phyloP scores from a whole-genome alignment of 1,140 invertebrate species.

The Eubasilissa regina region DNA sequence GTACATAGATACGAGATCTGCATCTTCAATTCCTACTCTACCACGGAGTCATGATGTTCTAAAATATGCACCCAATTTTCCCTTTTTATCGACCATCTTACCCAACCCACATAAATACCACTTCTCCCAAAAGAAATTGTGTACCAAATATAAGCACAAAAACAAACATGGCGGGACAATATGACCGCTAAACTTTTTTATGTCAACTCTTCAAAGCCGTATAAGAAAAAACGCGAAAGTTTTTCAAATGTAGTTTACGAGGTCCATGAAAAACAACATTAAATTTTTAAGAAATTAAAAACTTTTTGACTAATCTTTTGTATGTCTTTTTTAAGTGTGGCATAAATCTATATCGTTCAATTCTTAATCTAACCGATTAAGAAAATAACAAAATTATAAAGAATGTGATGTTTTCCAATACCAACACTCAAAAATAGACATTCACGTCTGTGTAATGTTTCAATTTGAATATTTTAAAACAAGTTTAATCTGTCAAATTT shows the following conservation, averaged over 20 bases:
- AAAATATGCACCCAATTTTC: conserved; percentile 13
- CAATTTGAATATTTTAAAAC: no score
- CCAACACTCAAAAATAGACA: no score
- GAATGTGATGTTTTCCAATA: no score
- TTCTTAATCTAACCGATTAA: no score
- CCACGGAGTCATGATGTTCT: not conserved
- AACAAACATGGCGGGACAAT: conserved; percentile 44
- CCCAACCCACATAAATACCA: conserved; percentile 23
- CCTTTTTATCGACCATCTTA: not conserved
- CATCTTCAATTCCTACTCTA: conserved; percentile 6
- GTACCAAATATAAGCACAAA: conserved; percentile 30
- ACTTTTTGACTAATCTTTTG: no score
- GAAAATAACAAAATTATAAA: no score
- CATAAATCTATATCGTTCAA: no score
- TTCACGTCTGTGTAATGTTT: no score
- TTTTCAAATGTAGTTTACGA: conserved; percentile 18
- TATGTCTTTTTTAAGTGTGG: no score
- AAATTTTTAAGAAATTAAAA: no score
- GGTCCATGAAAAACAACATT: not conserved
- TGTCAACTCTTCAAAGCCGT: conserved; percentile 19
- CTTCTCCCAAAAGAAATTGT: conserved; percentile 1
- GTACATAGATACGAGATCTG: no score
- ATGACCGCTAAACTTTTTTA: conserved; percentile 41
- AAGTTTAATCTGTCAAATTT: no score
- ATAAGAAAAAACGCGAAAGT: not conserved